These are phyloP conservation scores for Formica exsecta DNA, from an alignment of 1,140 invertebrate species.

Conservation along the genomic window DNA sequence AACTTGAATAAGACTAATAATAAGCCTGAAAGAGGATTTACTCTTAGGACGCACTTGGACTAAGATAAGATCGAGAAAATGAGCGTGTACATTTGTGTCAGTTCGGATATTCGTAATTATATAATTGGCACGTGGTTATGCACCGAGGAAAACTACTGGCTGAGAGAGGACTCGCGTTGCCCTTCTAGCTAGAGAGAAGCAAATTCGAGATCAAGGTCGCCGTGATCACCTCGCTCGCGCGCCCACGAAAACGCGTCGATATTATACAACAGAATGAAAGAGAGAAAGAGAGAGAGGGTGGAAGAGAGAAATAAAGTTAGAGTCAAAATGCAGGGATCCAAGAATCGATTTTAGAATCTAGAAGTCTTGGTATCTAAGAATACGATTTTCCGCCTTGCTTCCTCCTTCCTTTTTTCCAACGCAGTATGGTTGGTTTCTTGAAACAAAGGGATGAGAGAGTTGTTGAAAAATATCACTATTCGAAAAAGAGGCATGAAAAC, in stretches of 20 bases:
- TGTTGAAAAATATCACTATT: neutral
- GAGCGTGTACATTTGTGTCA: neutral
- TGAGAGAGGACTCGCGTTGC: constrained; percentile 9
- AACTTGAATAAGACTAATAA: neutral
- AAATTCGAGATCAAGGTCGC: constrained; percentile 74
- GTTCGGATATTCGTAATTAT: constrained; percentile 10
- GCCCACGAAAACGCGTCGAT: constrained; percentile 31
- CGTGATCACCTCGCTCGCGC: constrained; percentile 31
- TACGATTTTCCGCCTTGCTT: no score
- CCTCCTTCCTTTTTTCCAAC: no score
- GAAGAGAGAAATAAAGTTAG: neutral
- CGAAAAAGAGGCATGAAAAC: neutral
- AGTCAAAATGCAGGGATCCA: neutral
- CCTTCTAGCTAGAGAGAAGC: constrained; percentile 32
- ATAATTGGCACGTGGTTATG: constrained; percentile 32
- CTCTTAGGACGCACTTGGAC: neutral
- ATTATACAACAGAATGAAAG: constrained; percentile 28
- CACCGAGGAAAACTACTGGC: constrained; percentile 56
- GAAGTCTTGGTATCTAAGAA: neutral
- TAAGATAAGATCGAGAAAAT: neutral
- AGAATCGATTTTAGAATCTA: constrained; percentile 15
- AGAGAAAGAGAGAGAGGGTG: neutral
- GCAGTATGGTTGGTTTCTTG: neutral
- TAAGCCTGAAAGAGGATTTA: neutral
- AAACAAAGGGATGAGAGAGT: neutral